Percentiles rank a stretch among this genome's conserved stretches.
These are phyloP conservation scores for Xylota segnis DNA, from an alignment of 2,888 invertebrate species.

Conservation along the genomic window DNA sequence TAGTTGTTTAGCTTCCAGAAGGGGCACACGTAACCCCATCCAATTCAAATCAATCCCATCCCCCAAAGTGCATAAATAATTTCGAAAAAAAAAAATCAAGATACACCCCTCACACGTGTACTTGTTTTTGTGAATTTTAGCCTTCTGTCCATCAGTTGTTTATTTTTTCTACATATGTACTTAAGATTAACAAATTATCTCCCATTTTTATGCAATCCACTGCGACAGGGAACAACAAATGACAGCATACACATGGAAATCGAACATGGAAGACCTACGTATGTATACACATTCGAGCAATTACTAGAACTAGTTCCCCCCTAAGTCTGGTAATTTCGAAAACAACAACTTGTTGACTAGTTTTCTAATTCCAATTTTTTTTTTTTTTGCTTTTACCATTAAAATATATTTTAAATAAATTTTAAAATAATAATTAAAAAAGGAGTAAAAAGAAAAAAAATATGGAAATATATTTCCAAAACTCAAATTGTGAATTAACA, in stretches of 20 bases:
- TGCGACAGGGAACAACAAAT: not conserved
- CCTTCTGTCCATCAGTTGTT: not conserved
- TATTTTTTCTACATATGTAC: not conserved
- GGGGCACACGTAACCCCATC: too few species aligned
- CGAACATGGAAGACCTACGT: not conserved
- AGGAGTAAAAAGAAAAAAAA: not conserved
- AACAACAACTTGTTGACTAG: slow-evolving; percentile 21
- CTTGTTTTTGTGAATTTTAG: too few species aligned
- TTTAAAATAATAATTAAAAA: not conserved
- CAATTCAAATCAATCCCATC: too few species aligned
- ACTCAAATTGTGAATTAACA: slow-evolving; percentile 59
- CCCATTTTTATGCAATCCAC: not conserved
- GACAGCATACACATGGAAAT: not conserved
- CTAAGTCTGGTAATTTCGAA: not conserved
- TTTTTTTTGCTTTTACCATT: not conserved
- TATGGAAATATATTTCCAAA: not conserved
- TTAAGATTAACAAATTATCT: slow-evolving; percentile 1
- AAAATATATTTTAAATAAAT: not conserved
- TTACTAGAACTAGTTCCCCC: slow-evolving; percentile 6
- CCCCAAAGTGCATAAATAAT: too few species aligned
- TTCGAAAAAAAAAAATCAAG: too few species aligned
- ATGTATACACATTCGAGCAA: not conserved
- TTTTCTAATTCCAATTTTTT: not conserved
- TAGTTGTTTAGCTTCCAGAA: too few species aligned
- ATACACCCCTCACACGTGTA: too few species aligned